Evolutionary conservation across 2,888 invertebrate genomes (phyloP), one percentile per base, ranked within the genome.

Genomic region (Dicyrtomina minuta): DNA sequence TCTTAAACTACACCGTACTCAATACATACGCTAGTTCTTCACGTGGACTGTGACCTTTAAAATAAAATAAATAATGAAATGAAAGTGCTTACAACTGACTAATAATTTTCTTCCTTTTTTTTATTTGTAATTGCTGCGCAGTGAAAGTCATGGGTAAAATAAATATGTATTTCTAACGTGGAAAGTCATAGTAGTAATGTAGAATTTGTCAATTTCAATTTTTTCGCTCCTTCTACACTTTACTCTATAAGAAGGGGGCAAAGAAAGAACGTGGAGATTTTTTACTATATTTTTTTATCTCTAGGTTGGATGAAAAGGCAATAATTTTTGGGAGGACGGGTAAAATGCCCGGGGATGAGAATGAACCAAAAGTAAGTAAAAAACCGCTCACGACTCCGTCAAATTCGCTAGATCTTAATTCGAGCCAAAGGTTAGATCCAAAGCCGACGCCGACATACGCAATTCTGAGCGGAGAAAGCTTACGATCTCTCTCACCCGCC

Each of bases 231-330:
- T n/a, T n/a, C n/a, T n/a, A n/a, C n/a, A n/a, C n/a, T n/a, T n/a
- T n/a, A n/a, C n/a, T n/a, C n/a, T n/a, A n/a, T n/a, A n/a, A n/a
- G n/a, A n/a, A n/a, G n/a, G n/a, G n/a, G n/a, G n/a, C n/a, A n/a
- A n/a, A n/a, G n/a, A n/a, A n/a, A n/a, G n/a, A n/a, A n/a, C n/a
- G n/a, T n/a, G n/a, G n/a, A n/a, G n/a, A 8, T 41, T 41, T 41
- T 41, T 41, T 46, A n/a, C 12, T 4, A 15, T 46, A n/a, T 53
- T 22, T 22, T 51, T 51, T 51, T 46, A 73, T 73, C 20, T 43
- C 6, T 80, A 87, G 88, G 56, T 82, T 89, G 80, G 88, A 89
- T 78, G 89, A 89, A 80, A 86, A 85, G 58, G 80, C 87, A 55
- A 86, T 88, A 33, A 80, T 84, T 26, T 82, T 81, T 61, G 80